A percentile compares a stretch with the other conserved stretches of the same genome.
Conservation (phyloP, 2,113 vertebrate species). For the Burhinus bistriatus region DNA sequence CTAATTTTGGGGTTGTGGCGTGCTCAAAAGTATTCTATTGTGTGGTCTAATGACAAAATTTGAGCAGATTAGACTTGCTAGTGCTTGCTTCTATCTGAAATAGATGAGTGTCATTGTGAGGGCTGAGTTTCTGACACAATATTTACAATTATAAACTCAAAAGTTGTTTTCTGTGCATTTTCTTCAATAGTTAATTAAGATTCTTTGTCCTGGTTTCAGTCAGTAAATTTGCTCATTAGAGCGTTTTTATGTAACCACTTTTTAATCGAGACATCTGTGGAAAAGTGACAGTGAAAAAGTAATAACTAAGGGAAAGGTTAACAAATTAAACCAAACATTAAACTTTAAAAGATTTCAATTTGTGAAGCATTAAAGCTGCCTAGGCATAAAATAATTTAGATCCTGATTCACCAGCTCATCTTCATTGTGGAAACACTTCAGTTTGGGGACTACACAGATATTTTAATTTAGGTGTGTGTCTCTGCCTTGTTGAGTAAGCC, state of each 20-base stretch:
- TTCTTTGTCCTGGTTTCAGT: constrained; percentile 15
- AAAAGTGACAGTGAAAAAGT: background rate
- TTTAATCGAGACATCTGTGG: background rate
- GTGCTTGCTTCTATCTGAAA: background rate
- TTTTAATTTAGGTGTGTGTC: background rate
- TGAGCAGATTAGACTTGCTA: constrained; percentile 6
- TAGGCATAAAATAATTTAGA: background rate
- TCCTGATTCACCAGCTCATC: background rate
- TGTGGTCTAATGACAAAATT: constrained; percentile 10
- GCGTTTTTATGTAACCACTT: background rate
- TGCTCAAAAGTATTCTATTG: background rate
- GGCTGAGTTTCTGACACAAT: constrained; percentile 30
- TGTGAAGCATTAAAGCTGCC: background rate
- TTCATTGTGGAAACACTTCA: background rate
- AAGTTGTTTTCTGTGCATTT: constrained; percentile 19
- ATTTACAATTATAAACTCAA: constrained; percentile 32
- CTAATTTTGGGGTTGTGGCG: background rate
- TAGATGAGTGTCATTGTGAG: background rate
- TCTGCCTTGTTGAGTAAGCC: background rate
- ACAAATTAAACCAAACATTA: background rate
- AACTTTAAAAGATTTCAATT: background rate
- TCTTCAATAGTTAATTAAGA: constrained; percentile 6
- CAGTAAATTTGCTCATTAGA: constrained; percentile 10
- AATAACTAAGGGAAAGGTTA: background rate
- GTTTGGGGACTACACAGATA: background rate